A percentile compares a stretch with the other conserved stretches of the same genome.
Evolutionary conservation across 2,888 invertebrate genomes (phyloP).

Genomic region (Micoletzkya japonica): DNA sequence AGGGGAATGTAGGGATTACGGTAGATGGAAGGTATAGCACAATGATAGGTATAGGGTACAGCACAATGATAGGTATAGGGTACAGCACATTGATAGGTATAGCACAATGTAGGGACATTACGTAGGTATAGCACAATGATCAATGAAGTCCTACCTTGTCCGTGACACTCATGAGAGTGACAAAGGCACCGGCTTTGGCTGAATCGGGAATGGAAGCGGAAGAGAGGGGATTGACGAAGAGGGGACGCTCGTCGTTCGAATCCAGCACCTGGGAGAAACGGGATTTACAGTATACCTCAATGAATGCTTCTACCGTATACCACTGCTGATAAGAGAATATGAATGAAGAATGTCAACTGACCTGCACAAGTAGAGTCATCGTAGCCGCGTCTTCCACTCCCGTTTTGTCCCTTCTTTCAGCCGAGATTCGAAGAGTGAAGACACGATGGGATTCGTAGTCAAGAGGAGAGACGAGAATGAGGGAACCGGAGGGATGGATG

Average conservation of each 20-base stretch:
- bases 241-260: slow-evolving; percentile 52
- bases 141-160: slow-evolving; percentile 40
- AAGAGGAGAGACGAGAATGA: slow-evolving; percentile 7
- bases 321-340: too few relatives aligned
- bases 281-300: not conserved
- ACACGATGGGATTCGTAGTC: slow-evolving; percentile 13
- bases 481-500: slow-evolving; percentile 18
- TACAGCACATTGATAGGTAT: not conserved
- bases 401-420: not conserved
- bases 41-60: not conserved
- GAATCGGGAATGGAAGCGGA: slow-evolving; percentile 39
- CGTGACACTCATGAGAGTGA: slow-evolving; percentile 45
- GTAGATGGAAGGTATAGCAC: not conserved
- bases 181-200: slow-evolving; percentile 43
- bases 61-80: too few relatives aligned
- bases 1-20: not conserved
- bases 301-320: slow-evolving; percentile 4
- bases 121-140: too few relatives aligned
- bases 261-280: slow-evolving; percentile 38
- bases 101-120: too few relatives aligned
- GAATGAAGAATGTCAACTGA: slow-evolving; percentile 15
- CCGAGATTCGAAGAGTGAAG: slow-evolving; percentile 11
- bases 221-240: slow-evolving; percentile 39
- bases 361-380: slow-evolving; percentile 68
- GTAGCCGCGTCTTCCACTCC: slow-evolving; percentile 78